Conservation (phyloP, 2,797 vertebrate genomes). For the Bovichtus diacanthus region DNA sequence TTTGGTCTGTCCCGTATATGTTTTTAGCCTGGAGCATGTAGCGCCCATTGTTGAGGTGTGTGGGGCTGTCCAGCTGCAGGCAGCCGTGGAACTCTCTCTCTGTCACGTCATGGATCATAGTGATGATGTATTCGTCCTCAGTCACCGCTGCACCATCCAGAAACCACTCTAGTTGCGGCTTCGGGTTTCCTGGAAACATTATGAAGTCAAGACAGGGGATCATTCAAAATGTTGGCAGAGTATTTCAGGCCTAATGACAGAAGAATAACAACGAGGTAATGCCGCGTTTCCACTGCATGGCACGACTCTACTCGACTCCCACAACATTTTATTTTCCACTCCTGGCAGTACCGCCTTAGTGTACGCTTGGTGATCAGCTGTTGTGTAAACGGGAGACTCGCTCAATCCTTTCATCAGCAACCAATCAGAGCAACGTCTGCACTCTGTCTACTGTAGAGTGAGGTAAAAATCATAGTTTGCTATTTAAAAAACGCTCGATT, state of each 20-base stretch:
- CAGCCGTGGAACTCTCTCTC: conserved; percentile 97
- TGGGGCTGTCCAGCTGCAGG: conserved; percentile 95
- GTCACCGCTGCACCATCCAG: conserved; percentile 84
- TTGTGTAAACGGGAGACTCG: too few relatives aligned
- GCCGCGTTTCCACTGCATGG: too few relatives aligned
- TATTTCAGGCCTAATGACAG: neutral
- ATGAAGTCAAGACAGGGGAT: neutral
- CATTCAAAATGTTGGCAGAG: neutral
- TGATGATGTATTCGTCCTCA: conserved; percentile 91
- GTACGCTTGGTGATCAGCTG: too few relatives aligned
- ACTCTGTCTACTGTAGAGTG: too few relatives aligned
- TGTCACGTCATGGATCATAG: conserved; percentile 91
- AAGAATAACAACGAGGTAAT: neutral
- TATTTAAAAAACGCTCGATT: too few relatives aligned
- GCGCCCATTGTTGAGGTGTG: conserved; percentile 94
- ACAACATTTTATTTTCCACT: too few relatives aligned
- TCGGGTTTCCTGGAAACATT: conserved; percentile 88
- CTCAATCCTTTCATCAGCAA: too few relatives aligned
- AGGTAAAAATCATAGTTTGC: too few relatives aligned
- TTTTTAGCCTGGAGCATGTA: conserved; percentile 93
- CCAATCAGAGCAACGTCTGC: too few relatives aligned
- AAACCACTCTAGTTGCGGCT: conserved; percentile 90
- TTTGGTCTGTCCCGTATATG: conserved; percentile 87
- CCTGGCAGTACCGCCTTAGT: too few relatives aligned
- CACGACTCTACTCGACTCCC: too few relatives aligned